Base-by-base conservation (phyloP, 2,113 vertebrate genomes). In the Emydura subglobosa region DNA sequence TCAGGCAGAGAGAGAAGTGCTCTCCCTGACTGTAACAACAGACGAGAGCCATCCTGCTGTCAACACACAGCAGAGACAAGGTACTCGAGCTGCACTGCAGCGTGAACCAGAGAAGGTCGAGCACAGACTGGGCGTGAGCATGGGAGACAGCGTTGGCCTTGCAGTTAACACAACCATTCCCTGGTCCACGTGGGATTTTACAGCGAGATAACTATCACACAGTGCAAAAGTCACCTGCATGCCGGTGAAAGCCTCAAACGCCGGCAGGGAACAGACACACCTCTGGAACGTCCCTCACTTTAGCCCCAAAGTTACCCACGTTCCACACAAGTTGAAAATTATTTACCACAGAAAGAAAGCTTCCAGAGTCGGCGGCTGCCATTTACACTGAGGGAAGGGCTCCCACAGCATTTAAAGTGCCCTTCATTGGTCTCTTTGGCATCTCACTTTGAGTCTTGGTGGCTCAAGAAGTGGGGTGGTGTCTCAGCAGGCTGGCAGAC, bases 341-440 rank as follows among this genome's bases (percentile, higher is more conserved):
- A 13, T 22, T 44, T 44, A 44, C 42, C 21, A 44, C 72, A 44
- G 42, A 44, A 13, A 44, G 5, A 44, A 44, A 25, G 4, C 21
- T 11, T 44, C 72, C 6, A 1, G 39, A 25, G 24, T 10, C 1
- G 5, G 22, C 21, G 0, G 22, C 22, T 27, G 72, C 72, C 39
- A 5, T 13, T 44, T 2, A 25, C 5, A 7, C 72, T 5, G 1
- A 76, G 25, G 72, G 39, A 76, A 76, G 42, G 72, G 72, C 39
- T 76, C 72, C 25, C 12, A 10, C 72, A 13, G 22, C 24, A 1
- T 44, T 76, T 76, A 42, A 76, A 25, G 42, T 25, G 39, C 24
- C 72, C 42, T 76, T 42, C 22, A 12, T 6, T 12, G 72, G 42
- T 44, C 10, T 44, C 24, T 44, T 13, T 1, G 5, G 24, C 24